Percentiles rank a stretch among this genome's conserved stretches.
These are phyloP conservation scores for Athene cunicularia DNA, from an alignment of 2,113 vertebrate genomes.

Conservation along the genomic window DNA sequence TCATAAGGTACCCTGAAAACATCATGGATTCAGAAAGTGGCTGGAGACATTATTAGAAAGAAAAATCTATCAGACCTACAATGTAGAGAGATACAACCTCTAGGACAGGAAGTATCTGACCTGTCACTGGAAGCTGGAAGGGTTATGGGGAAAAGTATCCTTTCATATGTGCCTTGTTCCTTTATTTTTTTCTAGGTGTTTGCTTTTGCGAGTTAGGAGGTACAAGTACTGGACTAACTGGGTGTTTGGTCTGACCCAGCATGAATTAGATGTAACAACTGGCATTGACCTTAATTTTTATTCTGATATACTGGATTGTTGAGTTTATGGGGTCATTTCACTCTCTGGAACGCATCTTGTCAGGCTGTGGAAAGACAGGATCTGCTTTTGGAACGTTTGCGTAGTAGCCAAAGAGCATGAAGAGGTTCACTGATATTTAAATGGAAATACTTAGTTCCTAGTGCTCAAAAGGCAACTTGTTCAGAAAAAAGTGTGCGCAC, in stretches of 20 bases:
- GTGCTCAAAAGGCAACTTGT: neutral
- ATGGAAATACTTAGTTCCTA: neutral
- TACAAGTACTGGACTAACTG: neutral
- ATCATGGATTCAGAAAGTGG: neutral
- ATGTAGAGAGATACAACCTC: neutral
- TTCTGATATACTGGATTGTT: neutral
- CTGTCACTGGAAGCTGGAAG: neutral
- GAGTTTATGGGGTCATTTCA: neutral
- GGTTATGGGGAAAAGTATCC: neutral
- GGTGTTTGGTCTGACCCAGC: neutral
- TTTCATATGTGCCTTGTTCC: neutral
- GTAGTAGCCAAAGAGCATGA: neutral
- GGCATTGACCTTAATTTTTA: neutral
- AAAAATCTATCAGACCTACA: fast-evolving
- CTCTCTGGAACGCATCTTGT: neutral
- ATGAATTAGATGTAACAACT: neutral
- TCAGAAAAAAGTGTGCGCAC: neutral
- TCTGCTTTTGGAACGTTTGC: neutral
- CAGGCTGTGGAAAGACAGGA: neutral
- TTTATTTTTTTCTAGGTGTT: neutral
- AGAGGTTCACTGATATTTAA: neutral
- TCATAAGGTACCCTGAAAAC: neutral
- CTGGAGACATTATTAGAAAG: neutral
- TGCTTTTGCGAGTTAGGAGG: neutral
- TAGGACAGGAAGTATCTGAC: neutral